A percentile compares a stretch with the other conserved stretches of the same genome.
phyloP scores from a whole-genome alignment of 2,113 vertebrate species.

The Nyctibius bracteatus region DNA sequence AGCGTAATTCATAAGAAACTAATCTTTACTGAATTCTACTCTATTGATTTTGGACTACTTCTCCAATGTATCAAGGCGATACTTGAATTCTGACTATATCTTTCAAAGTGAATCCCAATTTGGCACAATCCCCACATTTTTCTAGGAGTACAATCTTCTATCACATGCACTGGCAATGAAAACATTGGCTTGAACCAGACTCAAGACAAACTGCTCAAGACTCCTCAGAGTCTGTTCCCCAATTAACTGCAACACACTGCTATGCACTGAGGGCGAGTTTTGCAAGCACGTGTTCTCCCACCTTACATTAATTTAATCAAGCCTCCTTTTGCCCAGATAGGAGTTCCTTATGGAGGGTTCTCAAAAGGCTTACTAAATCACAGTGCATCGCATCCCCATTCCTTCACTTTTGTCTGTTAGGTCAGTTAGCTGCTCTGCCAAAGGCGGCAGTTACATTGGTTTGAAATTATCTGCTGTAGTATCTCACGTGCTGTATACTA shows the following conservation, averaged over 20 bases:
- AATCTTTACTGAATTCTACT: neutral
- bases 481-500: neutral
- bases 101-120: neutral
- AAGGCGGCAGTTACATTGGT: neutral
- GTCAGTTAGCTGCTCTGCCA: neutral
- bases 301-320: neutral
- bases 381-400: neutral
- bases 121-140: neutral
- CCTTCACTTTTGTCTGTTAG: neutral
- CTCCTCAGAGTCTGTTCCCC: neutral
- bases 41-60: slow-evolving; percentile 21
- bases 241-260: neutral
- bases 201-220: neutral
- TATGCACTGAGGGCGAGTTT: neutral
- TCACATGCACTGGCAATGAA: neutral
- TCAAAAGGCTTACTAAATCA: neutral
- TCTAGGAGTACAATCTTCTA: neutral
- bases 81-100: neutral
- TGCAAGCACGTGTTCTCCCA: neutral
- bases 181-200: neutral
- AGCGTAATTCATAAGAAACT: neutral
- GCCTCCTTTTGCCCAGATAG: neutral
- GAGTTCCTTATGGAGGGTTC: neutral
- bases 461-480: neutral
- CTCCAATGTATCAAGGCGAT: neutral